These are phyloP conservation scores for Amblyraja radiata DNA, from an alignment of 2,797 vertebrate genomes.

Conservation along the genomic window DNA sequence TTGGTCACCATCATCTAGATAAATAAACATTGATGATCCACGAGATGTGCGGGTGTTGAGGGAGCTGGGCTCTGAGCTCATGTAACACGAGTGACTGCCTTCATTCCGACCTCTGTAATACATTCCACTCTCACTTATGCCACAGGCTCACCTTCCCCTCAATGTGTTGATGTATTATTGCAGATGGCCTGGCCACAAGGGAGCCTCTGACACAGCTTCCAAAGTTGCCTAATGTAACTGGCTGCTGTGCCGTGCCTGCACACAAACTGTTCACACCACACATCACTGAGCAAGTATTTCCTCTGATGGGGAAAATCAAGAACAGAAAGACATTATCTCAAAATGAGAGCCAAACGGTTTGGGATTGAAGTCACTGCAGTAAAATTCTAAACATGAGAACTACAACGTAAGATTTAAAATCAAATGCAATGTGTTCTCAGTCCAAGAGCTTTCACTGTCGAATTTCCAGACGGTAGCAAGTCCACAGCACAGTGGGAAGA, in stretches of 20 bases:
- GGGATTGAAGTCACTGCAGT: background rate
- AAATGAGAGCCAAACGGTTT: background rate
- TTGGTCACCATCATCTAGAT: background rate
- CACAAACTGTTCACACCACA: background rate
- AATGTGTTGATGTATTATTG: background rate
- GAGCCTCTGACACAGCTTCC: background rate
- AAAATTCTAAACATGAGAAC: background rate
- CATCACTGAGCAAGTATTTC: slow-evolving; percentile 1
- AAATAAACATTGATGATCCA: background rate
- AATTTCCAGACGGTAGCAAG: background rate
- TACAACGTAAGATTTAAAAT: background rate
- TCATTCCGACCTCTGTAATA: background rate
- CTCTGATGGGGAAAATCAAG: background rate
- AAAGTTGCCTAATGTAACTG: background rate
- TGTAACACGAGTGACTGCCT: background rate
- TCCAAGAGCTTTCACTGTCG: too few relatives aligned
- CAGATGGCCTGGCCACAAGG: background rate
- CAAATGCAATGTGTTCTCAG: background rate
- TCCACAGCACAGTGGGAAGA: background rate
- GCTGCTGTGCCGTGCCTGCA: background rate
- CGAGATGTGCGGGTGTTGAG: background rate
- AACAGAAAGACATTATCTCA: background rate
- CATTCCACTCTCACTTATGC: background rate
- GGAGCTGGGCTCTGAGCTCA: background rate
- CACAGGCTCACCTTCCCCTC: background rate